A percentile compares a stretch with the other conserved stretches of the same genome.
Evolutionary conservation across 2,888 invertebrate genomes (phyloP).

Genomic region (Lasius fuliginosus): DNA sequence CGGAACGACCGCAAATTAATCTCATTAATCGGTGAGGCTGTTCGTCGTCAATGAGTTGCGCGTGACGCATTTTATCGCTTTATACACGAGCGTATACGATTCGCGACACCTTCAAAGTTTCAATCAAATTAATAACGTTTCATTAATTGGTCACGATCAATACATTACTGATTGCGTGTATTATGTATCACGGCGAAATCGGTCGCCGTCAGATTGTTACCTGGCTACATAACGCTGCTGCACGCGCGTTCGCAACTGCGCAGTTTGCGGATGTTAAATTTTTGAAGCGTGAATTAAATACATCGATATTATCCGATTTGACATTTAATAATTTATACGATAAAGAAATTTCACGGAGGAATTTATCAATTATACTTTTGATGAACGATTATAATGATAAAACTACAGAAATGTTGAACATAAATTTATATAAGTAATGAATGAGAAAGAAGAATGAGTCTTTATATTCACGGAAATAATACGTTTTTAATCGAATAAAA

Average conservation of each 20-base stretch:
- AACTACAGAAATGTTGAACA: conserved; percentile 1
- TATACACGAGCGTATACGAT: not conserved
- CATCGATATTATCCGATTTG: conserved; percentile 6
- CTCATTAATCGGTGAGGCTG: conserved; percentile 21
- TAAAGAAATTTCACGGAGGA: not conserved
- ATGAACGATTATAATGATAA: not conserved
- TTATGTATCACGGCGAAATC: not conserved
- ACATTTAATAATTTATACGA: conserved; percentile 1
- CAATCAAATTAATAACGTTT: conserved; percentile 36
- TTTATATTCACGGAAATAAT: not conserved
- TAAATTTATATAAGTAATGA: conserved; percentile 11
- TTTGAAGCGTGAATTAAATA: conserved; percentile 19
- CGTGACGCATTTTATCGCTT: conserved; percentile 22
- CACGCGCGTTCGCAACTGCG: not conserved
- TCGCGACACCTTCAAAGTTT: conserved; percentile 11
- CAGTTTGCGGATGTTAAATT: conserved; percentile 21
- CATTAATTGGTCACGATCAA: conserved; percentile 37
- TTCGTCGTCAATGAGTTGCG: conserved; percentile 3
- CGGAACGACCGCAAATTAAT: conserved; percentile 29
- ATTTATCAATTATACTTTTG: conserved; percentile 4
- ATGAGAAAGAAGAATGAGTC: not conserved
- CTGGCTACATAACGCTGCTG: not conserved
- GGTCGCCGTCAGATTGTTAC: not conserved
- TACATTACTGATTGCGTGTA: conserved; percentile 1
- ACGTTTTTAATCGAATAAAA: conserved; percentile 24